phyloP scores from a whole-genome alignment of 2,113 vertebrate species.

The Vidua chalybeata region DNA sequence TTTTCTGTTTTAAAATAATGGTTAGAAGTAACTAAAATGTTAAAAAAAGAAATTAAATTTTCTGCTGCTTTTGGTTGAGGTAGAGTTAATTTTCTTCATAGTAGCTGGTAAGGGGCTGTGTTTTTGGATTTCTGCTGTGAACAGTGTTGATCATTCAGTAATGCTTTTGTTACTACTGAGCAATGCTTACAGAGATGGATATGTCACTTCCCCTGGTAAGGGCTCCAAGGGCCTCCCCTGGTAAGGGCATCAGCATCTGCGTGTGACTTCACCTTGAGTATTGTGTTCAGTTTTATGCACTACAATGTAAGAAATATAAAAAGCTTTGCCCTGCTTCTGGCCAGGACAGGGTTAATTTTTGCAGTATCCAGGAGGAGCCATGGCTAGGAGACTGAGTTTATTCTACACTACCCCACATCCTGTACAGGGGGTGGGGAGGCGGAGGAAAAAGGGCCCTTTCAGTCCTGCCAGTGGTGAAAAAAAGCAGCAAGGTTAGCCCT shows the following conservation, averaged over 20 bases:
- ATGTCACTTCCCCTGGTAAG: background rate
- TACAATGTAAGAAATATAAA: background rate
- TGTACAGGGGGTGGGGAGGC: rapidly evolving
- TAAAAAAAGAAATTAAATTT: background rate
- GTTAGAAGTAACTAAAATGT: background rate
- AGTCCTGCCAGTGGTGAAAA: rapidly evolving
- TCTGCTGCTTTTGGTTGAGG: background rate
- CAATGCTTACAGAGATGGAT: background rate
- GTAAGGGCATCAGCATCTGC: background rate
- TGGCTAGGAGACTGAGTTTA: background rate
- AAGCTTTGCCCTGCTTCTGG: background rate
- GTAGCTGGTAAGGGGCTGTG: background rate
- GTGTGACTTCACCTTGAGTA: background rate
- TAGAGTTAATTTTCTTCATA: background rate
- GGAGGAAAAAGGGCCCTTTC: background rate
- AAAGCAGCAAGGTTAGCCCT: rapidly evolving
- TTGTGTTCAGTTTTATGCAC: background rate
- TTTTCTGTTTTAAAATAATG: constrained; percentile 20
- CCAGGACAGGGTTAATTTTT: background rate
- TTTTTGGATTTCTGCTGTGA: background rate
- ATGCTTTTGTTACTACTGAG: background rate
- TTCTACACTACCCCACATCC: background rate
- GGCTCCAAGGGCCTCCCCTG: background rate
- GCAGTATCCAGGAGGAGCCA: background rate
- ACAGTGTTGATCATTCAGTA: background rate